These are phyloP conservation scores for Aplysina aerophoba DNA, from an alignment of 37 sponge, comb jelly and placozoan species.

Conservation along the genomic window DNA sequence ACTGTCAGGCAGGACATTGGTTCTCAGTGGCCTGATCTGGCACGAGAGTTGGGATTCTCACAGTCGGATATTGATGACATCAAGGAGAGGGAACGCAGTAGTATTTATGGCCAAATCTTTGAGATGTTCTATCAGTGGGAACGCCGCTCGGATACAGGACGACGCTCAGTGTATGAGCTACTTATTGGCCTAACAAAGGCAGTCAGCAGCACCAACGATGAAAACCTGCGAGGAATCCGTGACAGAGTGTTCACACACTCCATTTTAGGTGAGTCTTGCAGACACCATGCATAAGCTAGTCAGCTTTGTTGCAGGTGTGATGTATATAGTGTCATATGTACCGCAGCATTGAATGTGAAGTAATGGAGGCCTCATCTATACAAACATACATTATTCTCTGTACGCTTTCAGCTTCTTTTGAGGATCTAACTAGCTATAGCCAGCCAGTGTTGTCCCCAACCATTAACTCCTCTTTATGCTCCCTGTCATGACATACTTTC, in stretches of 20 bases:
- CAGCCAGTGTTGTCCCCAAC: too few relatives aligned
- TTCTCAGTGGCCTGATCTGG: neutral
- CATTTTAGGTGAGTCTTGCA: neutral
- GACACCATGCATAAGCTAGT: too few relatives aligned
- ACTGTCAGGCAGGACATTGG: neutral
- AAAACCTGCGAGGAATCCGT: neutral
- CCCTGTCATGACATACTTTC: too few relatives aligned
- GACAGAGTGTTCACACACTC: slow-evolving; percentile 8
- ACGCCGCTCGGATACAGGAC: neutral
- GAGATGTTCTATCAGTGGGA: slow-evolving; percentile 4
- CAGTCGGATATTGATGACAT: slow-evolving; percentile 26
- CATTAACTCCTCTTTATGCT: too few relatives aligned
- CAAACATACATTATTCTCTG: too few relatives aligned
- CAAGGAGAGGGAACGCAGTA: neutral
- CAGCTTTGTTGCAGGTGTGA: too few relatives aligned
- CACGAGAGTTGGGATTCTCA: neutral
- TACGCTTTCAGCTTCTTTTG: too few relatives aligned
- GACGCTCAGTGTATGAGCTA: slow-evolving; percentile 2
- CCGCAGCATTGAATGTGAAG: too few relatives aligned
- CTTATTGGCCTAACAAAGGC: neutral
- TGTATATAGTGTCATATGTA: too few relatives aligned
- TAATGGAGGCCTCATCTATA: too few relatives aligned
- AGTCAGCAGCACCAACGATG: neutral
- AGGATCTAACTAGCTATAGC: too few relatives aligned
- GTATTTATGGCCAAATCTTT: neutral